These are phyloP conservation scores for Hirundo rustica DNA, from an alignment of 2,797 vertebrate species.

Conservation along the genomic window DNA sequence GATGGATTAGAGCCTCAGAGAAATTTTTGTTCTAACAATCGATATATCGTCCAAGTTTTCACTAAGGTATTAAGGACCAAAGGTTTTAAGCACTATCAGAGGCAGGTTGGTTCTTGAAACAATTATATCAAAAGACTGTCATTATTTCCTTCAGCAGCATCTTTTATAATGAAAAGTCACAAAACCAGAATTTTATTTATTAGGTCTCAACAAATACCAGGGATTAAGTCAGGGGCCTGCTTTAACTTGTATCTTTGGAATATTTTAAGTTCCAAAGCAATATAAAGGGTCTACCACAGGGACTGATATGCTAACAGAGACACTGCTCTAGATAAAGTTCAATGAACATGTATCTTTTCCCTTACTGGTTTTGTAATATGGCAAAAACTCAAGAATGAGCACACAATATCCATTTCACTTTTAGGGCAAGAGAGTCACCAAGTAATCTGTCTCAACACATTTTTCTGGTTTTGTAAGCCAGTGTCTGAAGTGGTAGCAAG, in stretches of 20 bases:
- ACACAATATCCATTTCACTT: not conserved
- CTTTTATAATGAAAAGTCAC: constrained; percentile 25
- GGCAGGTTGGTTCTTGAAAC: constrained; percentile 54
- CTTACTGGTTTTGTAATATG: not conserved
- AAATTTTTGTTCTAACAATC: not conserved
- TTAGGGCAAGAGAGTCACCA: not conserved
- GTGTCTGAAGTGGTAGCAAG: not conserved
- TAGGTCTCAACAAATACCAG: not conserved
- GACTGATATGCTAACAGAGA: not conserved
- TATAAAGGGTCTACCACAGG: not conserved
- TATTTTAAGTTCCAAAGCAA: not conserved
- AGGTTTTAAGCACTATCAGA: not conserved
- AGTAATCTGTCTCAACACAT: not conserved
- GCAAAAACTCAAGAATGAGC: not conserved
- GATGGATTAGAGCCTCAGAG: not conserved
- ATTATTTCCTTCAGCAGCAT: not conserved
- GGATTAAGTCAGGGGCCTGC: constrained; percentile 15
- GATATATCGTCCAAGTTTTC: not conserved
- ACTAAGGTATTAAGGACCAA: not conserved
- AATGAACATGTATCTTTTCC: not conserved
- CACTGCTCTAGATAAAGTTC: not conserved
- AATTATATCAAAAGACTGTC: not conserved
- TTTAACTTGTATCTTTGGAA: constrained; percentile 30
- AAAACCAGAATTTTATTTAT: constrained; percentile 27
- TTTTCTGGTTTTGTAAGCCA: not conserved